phyloP scores from a whole-genome alignment of 2,888 invertebrate genomes.

The Mythimna vitellina region DNA sequence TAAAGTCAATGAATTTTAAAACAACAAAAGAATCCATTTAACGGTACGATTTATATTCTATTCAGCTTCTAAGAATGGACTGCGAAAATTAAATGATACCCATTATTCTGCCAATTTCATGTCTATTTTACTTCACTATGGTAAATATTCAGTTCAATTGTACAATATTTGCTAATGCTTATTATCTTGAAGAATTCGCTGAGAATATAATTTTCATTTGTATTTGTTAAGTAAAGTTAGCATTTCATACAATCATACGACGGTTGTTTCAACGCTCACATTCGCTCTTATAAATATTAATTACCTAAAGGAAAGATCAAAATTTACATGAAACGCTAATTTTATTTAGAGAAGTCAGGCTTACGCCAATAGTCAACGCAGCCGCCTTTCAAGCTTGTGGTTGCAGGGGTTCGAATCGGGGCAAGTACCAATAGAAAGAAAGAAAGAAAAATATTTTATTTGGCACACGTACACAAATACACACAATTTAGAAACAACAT shows the following conservation, averaged over 20 bases:
- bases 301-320: too few species aligned
- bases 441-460: too few species aligned
- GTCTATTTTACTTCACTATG: constrained; percentile 7
- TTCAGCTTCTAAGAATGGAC: not conserved
- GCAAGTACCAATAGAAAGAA: too few species aligned
- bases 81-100: constrained; percentile 14
- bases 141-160: constrained; percentile 7
- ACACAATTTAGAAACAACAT: too few species aligned
- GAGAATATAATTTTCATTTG: not conserved
- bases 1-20: not conserved
- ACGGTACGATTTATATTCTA: constrained; percentile 32
- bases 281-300: too few species aligned
- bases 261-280: not conserved
- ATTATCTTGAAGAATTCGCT: not conserved
- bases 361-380: too few species aligned
- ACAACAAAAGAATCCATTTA: constrained; percentile 22
- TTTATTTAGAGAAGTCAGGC: not conserved
- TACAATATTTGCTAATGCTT: constrained; percentile 1
- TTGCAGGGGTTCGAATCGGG: too few species aligned
- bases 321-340: too few species aligned
- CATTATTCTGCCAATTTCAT: constrained; percentile 2
- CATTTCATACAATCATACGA: not conserved
- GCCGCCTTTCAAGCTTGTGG: too few species aligned
- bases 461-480: too few species aligned
- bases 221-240: not conserved